Evolutionary conservation across 2,888 invertebrate genomes (phyloP), one percentile per base, ranked within the genome.

Genomic region (Erebia ligea): DNA sequence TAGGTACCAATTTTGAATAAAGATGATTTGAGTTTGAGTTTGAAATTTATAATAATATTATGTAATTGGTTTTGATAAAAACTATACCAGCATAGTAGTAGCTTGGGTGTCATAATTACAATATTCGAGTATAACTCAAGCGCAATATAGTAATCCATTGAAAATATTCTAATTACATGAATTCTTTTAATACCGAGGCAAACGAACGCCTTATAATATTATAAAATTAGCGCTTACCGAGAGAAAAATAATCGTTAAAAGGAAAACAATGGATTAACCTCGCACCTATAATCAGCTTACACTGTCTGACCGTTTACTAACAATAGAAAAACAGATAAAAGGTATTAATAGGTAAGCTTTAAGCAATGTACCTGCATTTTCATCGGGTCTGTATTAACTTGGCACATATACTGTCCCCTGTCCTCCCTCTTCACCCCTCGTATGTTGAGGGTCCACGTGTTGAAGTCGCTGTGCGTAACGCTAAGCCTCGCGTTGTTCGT

Each of bases 331-430:
- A 42, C 17, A 61, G 54, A 19, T 54, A 17, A 59, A 59, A 59
- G 40, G n/a, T n/a, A 42, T 42, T 40, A 42, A 19, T 42, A 34
- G 5, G 6, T 6, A 42, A 61, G 34, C 21, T 45, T 64, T 11
- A 17, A 34, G 34, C n/a, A n/a, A 45, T 34, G 21, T 93, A 97
- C 98, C 96, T 98, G 98, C 95, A 97, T 98, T 94, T 97, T 97
- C 97, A 98, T 97, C 63, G 98, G 98, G 90, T 98, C 97, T 72
- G 98, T 98, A 91, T 98, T 98, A 84, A 98, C 97, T 95, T 98
- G 98, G 94, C 98, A 98, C 98, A 98, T 98, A 89, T 98, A 98
- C 88, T 96, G 96, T 81, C 98, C 98, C 74, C 97, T 94, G 92
- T 98, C 98, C 86, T 97, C 97, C 81, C 97, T 94, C 86, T 96